Evolutionary conservation across 2,797 vertebrate species (phyloP), one percentile per base, ranked within the genome.

Genomic region (Spinibarbus caldwelli): DNA sequence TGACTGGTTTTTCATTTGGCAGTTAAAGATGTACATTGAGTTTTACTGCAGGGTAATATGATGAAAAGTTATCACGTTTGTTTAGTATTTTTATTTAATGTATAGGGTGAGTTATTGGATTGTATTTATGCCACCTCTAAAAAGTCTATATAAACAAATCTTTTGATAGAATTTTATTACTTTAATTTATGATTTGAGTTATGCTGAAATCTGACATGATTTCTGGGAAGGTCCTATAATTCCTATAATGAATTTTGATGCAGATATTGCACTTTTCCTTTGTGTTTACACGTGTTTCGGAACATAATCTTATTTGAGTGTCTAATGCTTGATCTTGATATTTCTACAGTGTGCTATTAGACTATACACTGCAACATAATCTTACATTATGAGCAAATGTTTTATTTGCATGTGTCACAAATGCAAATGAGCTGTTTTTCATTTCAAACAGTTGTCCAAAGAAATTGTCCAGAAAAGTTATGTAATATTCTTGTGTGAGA

Each of bases 401-500:
- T 62, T 73, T 26, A 62, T 71, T 29, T 59, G 6, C 47, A 71
- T n/a, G n/a, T 72, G 34, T 38, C 68, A 43, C 26, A 82, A 47
- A 47, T 49, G 57, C 71, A 77, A 84, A 54, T 43, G 2, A 66
- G 73, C 72, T 57, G 17, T 78, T 36, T 78, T 70, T 78, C 21
- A 59, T 79, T 43, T 78, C 17, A 70, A 84, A 34, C 26, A 34
- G 47, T 38, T 76, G 23, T 43, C 38, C 21, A 43, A 29, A 57
- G 36, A 8, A 66, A 83, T 64, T 84, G 34, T 70, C 36, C 19
- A 41, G 26, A 43, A 78, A 70, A 59, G 36, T 71, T 62, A 47
- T 71, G 64, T 57, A 71, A 84, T 84, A 45, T 19, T 78, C 26
- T 26, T 85, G 66, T 36, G 12, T 21, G 17, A 78, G 36, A 71